A percentile compares a stretch with the other conserved stretches of the same genome.
phyloP scores from a whole-genome alignment of 2,888 invertebrate species.

The Epiblema foenella region DNA sequence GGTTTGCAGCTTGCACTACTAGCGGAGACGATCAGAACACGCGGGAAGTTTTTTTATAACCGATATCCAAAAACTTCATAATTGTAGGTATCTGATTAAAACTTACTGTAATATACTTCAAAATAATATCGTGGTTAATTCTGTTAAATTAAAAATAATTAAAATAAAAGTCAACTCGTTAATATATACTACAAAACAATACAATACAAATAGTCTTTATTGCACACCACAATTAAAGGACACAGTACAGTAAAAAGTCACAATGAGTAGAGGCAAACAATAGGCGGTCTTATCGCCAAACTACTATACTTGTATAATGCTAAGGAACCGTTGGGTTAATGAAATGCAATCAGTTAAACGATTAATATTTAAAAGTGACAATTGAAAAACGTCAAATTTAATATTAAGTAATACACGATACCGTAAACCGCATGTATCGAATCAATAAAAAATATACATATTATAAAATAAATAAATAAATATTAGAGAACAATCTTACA shows the following conservation, averaged over 20 bases:
- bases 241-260: too few relatives aligned
- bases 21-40: constrained; percentile 43
- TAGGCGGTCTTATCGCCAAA: too few relatives aligned
- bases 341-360: neutral
- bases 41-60: constrained; percentile 25
- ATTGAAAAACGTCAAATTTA: neutral
- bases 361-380: neutral
- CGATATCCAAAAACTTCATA: neutral
- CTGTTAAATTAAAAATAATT: neutral
- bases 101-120: neutral
- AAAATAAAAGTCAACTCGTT: neutral
- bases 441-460: too few relatives aligned
- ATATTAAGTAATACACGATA: neutral
- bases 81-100: neutral
- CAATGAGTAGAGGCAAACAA: too few relatives aligned
- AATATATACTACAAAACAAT: neutral
- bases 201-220: too few relatives aligned
- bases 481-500: too few relatives aligned
- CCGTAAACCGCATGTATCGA: constrained; percentile 1
- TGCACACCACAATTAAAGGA: too few relatives aligned
- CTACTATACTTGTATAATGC: constrained; percentile 12
- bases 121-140: neutral
- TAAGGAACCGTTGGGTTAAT: constrained; percentile 38
- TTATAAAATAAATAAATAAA: too few relatives aligned
- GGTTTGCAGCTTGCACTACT: constrained; percentile 9